Conservation (phyloP, 2,797 vertebrate genomes). For the Pseudochirops cupreus region DNA sequence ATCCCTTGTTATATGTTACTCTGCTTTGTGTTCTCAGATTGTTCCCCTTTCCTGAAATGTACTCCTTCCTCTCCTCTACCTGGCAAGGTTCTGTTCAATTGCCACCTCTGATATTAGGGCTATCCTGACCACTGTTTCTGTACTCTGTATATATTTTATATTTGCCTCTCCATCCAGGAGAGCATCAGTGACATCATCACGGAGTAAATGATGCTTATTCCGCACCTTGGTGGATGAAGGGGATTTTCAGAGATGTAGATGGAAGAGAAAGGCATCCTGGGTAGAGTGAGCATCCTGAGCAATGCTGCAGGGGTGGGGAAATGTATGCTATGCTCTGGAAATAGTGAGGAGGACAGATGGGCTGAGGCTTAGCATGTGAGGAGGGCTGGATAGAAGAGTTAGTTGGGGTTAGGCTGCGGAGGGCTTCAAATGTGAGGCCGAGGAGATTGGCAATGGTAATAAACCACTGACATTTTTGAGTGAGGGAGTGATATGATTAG, state of each 20-base stretch:
- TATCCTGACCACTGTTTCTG: not conserved
- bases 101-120: not conserved
- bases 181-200: not conserved
- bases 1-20: not conserved
- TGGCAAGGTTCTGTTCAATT: not conserved
- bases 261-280: not conserved
- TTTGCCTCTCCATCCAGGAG: not conserved
- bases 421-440: not conserved
- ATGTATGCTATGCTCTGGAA: not conserved
- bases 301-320: not conserved
- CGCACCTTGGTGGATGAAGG: not conserved
- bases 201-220: not conserved
- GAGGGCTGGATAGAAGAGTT: not conserved
- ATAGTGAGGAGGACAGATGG: not conserved
- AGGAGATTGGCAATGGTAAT: not conserved
- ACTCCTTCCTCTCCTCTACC: not conserved
- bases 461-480: not conserved
- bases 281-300: not conserved
- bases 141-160: not conserved
- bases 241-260: not conserved
- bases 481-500: not conserved
- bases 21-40: not conserved
- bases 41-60: not conserved
- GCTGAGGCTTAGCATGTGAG: not conserved
- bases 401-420: not conserved